These are phyloP conservation scores for Diarsia brunnea DNA, from an alignment of 2,888 invertebrate species.

Conservation along the genomic window DNA sequence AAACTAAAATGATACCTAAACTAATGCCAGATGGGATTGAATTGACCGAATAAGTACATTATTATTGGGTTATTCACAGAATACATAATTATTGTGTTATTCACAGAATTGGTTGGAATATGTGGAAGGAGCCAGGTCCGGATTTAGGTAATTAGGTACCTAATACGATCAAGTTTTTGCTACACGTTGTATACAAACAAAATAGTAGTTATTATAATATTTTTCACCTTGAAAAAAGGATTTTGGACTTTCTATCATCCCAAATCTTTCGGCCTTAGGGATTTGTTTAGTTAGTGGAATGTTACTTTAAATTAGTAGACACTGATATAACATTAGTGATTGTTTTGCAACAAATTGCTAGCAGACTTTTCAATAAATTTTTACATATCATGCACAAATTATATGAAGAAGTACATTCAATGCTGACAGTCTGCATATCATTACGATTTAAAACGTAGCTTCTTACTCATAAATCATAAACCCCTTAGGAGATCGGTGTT, in stretches of 20 bases:
- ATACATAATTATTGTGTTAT: too few relatives aligned
- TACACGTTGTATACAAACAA: conserved; percentile 63
- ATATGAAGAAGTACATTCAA: conserved; percentile 70
- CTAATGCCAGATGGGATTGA: conserved; percentile 16
- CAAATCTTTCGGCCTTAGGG: conserved; percentile 61
- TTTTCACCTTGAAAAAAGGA: conserved; percentile 62
- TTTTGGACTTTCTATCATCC: conserved; percentile 62
- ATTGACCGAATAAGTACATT: not conserved
- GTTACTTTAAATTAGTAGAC: conserved; percentile 66
- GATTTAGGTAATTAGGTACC: not conserved
- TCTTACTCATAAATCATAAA: conserved; percentile 67
- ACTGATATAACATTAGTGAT: conserved; percentile 67
- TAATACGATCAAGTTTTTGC: conserved; percentile 26
- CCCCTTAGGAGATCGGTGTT: conserved; percentile 63
- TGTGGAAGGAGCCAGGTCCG: not conserved
- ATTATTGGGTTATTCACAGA: not conserved
- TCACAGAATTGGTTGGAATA: not conserved
- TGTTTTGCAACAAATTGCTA: conserved; percentile 66
- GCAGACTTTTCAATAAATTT: conserved; percentile 68
- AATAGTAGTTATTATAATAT: conserved; percentile 62
- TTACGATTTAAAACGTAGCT: conserved; percentile 74
- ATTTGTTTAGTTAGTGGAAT: conserved; percentile 66
- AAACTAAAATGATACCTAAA: not conserved
- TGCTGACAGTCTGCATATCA: conserved; percentile 86
- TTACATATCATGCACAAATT: conserved; percentile 88